Percentiles rank a stretch among this genome's conserved stretches.
phyloP scores from a whole-genome alignment of 23 tunicate genomes.

The Ciona savignyi region DNA sequence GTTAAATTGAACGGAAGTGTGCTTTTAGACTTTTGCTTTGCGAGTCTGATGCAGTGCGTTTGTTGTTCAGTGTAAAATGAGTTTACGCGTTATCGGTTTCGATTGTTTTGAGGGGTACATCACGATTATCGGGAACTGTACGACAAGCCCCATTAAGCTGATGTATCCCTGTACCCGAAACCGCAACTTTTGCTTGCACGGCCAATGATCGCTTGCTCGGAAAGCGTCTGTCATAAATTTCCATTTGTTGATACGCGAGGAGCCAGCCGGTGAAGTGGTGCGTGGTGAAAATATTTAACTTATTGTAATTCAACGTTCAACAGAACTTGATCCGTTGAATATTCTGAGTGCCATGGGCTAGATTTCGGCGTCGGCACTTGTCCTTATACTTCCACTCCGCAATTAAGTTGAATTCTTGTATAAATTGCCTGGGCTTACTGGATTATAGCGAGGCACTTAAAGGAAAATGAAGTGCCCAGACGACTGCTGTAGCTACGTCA shows the following conservation, averaged over 20 bases:
- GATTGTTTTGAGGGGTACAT: neutral
- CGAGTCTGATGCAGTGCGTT: no score
- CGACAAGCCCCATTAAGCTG: neutral
- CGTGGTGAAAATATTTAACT: neutral
- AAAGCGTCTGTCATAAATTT: no score
- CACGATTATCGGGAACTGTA: neutral
- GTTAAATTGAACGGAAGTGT: no score
- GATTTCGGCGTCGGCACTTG: neutral
- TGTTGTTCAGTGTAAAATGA: no score
- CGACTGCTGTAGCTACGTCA: neutral
- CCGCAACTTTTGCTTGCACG: neutral
- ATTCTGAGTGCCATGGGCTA: neutral
- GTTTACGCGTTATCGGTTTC: neutral
- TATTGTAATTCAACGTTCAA: neutral
- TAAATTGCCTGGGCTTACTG: neutral
- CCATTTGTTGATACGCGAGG: no score
- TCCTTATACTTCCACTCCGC: neutral
- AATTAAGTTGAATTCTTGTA: neutral
- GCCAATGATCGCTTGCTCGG: no score
- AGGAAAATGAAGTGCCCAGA: neutral
- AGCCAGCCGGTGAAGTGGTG: no score
- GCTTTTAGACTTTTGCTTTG: no score
- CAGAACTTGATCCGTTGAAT: neutral
- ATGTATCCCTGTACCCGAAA: neutral
- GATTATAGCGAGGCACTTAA: neutral